These are phyloP conservation scores for Triplophysa rosa DNA, from an alignment of 2,113 vertebrate genomes.

Conservation along the genomic window DNA sequence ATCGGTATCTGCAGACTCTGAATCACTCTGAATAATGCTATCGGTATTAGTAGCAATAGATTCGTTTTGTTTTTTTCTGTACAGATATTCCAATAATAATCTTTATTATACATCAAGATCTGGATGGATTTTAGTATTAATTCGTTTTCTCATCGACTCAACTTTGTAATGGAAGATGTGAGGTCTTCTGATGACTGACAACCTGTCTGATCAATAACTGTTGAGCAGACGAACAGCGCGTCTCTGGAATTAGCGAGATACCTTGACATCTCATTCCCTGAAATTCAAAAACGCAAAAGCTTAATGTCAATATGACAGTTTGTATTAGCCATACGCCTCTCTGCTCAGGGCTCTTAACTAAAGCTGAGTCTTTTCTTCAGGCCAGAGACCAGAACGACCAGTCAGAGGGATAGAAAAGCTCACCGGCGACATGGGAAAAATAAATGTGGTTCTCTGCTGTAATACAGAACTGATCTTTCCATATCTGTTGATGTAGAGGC, in stretches of 20 bases:
- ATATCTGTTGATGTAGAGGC: neutral
- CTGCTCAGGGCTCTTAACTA: neutral
- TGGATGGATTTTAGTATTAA: too few relatives aligned
- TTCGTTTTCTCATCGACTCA: too few relatives aligned
- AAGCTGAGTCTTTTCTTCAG: neutral
- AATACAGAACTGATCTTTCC: neutral
- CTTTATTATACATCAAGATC: too few relatives aligned
- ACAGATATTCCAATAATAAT: too few relatives aligned
- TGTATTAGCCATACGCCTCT: too few relatives aligned
- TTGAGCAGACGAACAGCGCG: too few relatives aligned
- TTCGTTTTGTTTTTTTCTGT: too few relatives aligned
- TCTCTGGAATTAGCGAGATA: neutral
- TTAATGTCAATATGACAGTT: slow-evolving; percentile 1
- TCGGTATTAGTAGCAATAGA: too few relatives aligned
- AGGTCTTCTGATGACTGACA: neutral
- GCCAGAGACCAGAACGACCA: neutral
- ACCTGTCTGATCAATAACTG: slow-evolving; percentile 3
- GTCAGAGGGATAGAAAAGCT: slow-evolving; percentile 4
- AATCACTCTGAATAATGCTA: too few relatives aligned
- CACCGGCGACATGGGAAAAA: neutral
- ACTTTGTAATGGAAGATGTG: too few relatives aligned
- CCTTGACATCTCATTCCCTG: neutral
- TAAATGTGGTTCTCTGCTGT: neutral
- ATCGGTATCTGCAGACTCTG: too few relatives aligned
- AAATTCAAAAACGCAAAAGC: neutral